A percentile compares a stretch with the other conserved stretches of the same genome.
These are phyloP conservation scores for Pseudonaja textilis DNA, from an alignment of 2,113 vertebrate genomes.

Conservation along the genomic window DNA sequence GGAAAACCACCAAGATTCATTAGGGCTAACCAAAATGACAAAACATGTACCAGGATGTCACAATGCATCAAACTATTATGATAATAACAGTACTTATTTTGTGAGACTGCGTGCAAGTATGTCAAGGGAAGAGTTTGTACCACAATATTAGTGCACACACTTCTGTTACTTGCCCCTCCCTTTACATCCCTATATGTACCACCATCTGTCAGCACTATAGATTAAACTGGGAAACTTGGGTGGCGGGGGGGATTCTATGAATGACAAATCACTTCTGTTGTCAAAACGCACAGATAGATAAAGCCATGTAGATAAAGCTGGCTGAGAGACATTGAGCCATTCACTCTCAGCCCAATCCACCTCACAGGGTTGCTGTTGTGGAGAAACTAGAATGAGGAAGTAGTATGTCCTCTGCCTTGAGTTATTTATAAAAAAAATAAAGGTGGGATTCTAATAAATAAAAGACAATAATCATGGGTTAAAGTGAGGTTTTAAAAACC, in stretches of 20 bases:
- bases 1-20: background rate
- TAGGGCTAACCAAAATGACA: background rate
- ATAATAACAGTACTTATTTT: background rate
- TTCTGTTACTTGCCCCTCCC: background rate
- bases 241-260: fast-evolving
- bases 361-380: background rate
- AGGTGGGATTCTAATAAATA: background rate
- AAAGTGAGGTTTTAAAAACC: background rate
- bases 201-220: background rate
- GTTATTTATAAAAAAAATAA: background rate
- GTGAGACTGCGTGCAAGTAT: background rate
- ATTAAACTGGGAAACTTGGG: background rate
- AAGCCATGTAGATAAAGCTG: background rate
- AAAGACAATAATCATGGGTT: background rate
- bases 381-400: background rate
- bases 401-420: background rate
- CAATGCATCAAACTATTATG: background rate
- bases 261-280: background rate
- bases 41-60: background rate
- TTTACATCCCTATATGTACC: background rate
- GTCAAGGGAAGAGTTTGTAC: background rate
- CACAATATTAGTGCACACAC: background rate
- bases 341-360: background rate
- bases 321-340: background rate
- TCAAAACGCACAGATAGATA: background rate